These are phyloP conservation scores for Melitaea athalia DNA, from an alignment of 2,888 invertebrate species.

Conservation along the genomic window DNA sequence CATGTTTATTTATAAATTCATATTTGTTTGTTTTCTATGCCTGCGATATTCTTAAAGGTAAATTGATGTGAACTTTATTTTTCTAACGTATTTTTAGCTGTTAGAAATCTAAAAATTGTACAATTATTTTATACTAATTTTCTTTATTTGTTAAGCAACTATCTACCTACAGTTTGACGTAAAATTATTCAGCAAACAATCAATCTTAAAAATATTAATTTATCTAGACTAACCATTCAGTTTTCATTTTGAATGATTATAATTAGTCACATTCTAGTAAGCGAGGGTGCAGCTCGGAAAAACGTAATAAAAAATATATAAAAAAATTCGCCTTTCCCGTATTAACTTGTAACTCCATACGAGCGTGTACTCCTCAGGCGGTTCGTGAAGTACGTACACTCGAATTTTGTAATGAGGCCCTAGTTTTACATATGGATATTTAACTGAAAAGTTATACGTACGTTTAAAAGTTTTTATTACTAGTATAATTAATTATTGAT, in stretches of 20 bases:
- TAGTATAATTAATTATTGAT: not conserved
- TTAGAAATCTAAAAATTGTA: no score
- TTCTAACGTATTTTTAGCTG: no score
- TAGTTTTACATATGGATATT: slow-evolving; percentile 7
- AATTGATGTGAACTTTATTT: no score
- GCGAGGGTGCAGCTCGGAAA: not conserved
- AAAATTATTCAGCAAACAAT: no score
- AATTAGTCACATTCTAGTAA: not conserved
- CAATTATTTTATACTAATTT: no score
- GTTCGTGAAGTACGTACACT: slow-evolving; percentile 12
- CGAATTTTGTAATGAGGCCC: slow-evolving; percentile 16
- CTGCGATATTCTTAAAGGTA: no score
- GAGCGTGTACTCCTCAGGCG: slow-evolving; percentile 19
- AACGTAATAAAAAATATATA: slow-evolving; percentile 1
- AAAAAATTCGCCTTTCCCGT: slow-evolving; percentile 7
- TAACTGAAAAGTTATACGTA: not conserved
- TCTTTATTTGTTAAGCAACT: no score
- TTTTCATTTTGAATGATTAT: not conserved
- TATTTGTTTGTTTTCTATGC: no score
- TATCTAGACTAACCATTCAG: not conserved
- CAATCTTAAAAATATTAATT: no score
- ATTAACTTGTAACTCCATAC: slow-evolving; percentile 12
- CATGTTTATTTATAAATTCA: no score
- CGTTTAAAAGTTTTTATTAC: not conserved
- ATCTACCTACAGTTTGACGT: no score